phyloP scores from a whole-genome alignment of 2,888 invertebrate species.

The Pyrrhia umbra region DNA sequence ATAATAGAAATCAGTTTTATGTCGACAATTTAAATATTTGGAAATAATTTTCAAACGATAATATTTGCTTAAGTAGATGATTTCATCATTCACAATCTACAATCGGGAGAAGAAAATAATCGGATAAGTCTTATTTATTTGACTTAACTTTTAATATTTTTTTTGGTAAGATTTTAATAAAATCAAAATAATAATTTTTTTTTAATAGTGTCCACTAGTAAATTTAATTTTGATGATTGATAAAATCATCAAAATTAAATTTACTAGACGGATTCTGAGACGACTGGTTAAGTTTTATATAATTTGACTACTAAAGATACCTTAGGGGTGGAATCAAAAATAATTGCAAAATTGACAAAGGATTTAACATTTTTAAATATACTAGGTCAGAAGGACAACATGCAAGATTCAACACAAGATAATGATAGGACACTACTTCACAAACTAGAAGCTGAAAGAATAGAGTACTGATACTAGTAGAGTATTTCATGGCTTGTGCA shows the following conservation, averaged over 20 bases:
- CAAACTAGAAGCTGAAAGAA: slow-evolving; percentile 61
- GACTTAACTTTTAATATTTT: too few species aligned
- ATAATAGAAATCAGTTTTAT: not conserved
- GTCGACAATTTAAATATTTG: too few species aligned
- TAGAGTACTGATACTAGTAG: slow-evolving; percentile 63
- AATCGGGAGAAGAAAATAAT: too few species aligned
- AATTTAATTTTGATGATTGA: too few species aligned
- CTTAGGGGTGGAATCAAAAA: slow-evolving; percentile 29
- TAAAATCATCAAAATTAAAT: not conserved
- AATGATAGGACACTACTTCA: slow-evolving; percentile 43
- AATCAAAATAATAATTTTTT: too few species aligned
- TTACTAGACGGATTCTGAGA: slow-evolving; percentile 7
- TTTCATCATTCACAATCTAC: not conserved
- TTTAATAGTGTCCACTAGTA: too few species aligned
- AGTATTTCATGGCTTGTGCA: slow-evolving; percentile 66
- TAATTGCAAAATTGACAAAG: slow-evolving; percentile 31
- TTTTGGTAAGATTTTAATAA: too few species aligned
- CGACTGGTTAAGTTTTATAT: slow-evolving; percentile 8
- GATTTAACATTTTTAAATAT: slow-evolving; percentile 21
- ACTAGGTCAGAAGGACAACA: slow-evolving; percentile 34
- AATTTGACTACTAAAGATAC: slow-evolving; percentile 24
- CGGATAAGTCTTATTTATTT: not conserved
- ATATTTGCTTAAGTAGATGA: not conserved
- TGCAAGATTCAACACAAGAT: slow-evolving; percentile 41
- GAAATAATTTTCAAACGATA: not conserved